These are phyloP conservation scores for Zhuqinia jingwanae DNA, from an alignment of 2,888 invertebrate genomes.

Conservation along the genomic window DNA sequence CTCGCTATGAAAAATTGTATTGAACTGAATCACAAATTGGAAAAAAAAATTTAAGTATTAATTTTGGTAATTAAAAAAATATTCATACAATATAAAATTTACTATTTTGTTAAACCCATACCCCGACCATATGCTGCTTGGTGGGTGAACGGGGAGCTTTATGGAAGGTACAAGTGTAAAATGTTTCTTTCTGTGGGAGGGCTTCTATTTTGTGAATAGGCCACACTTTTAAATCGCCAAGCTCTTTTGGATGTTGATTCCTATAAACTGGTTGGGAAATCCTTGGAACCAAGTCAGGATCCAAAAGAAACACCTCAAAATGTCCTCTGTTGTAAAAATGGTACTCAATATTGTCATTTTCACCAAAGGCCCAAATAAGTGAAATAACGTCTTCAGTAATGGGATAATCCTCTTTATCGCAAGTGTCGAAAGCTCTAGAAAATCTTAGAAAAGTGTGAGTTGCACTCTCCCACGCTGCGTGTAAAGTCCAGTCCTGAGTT, in stretches of 20 bases:
- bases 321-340: slow-evolving; percentile 61
- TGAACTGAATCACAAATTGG: slow-evolving; percentile 41
- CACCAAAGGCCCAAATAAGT: slow-evolving; percentile 60
- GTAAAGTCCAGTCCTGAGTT: slow-evolving; percentile 52
- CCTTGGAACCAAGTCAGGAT: slow-evolving; percentile 54
- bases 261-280: slow-evolving; percentile 38
- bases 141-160: slow-evolving; percentile 14
- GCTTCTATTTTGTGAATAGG: slow-evolving; percentile 31
- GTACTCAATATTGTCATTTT: slow-evolving; percentile 55
- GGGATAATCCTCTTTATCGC: slow-evolving; percentile 54
- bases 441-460: slow-evolving; percentile 53
- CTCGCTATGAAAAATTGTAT: slow-evolving; percentile 43
- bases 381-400: slow-evolving; percentile 48
- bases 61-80: too few relatives aligned
- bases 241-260: slow-evolving; percentile 35
- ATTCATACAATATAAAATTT: too few relatives aligned
- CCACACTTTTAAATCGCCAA: slow-evolving; percentile 56
- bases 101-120: slow-evolving; percentile 17
- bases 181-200: slow-evolving; percentile 54
- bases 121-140: slow-evolving; percentile 68
- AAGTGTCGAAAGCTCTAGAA: slow-evolving; percentile 57
- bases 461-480: slow-evolving; percentile 31
- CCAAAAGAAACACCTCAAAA: slow-evolving; percentile 47
- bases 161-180: slow-evolving; percentile 65
- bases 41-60: too few relatives aligned